Conservation (phyloP, 2,113 vertebrate genomes). For the Poeciliopsis occidentalis region DNA sequence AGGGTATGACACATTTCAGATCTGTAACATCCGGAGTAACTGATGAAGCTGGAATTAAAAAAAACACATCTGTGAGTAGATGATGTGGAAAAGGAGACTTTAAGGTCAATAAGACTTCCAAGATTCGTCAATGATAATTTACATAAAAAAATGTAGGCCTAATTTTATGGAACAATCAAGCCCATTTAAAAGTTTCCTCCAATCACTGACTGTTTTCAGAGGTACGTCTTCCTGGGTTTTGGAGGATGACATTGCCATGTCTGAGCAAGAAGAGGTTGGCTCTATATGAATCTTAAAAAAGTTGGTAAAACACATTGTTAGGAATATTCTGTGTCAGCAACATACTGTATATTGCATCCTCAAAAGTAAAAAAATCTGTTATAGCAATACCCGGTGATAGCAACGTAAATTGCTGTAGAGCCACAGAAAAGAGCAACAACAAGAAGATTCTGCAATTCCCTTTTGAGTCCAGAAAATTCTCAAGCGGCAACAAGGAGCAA, state of each 20-base stretch:
- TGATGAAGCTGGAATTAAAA: conserved; percentile 19
- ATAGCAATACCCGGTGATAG: no score
- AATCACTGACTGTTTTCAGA: not conserved
- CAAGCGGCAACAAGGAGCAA: no score
- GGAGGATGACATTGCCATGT: no score
- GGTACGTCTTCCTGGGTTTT: no score
- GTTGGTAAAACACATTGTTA: not conserved
- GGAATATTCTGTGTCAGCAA: not conserved
- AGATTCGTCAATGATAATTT: conserved; percentile 51
- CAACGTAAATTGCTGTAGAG: not conserved
- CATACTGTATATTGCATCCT: not conserved
- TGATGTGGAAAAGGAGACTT: conserved; percentile 12
- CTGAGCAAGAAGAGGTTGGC: no score
- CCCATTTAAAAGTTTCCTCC: not conserved
- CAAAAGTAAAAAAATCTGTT: not conserved
- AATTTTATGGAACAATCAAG: not conserved
- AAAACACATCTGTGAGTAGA: conserved; percentile 7
- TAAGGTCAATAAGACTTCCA: conserved; percentile 54
- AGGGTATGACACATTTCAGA: conserved; percentile 5
- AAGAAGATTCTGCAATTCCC: no score
- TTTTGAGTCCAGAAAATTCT: no score
- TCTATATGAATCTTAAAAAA: no score
- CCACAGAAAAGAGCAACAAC: not conserved
- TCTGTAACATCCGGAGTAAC: not conserved
- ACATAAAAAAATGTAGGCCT: not conserved